These are phyloP conservation scores for Psittacula derbiana DNA, from an alignment of 2,797 vertebrate genomes.

Conservation along the genomic window DNA sequence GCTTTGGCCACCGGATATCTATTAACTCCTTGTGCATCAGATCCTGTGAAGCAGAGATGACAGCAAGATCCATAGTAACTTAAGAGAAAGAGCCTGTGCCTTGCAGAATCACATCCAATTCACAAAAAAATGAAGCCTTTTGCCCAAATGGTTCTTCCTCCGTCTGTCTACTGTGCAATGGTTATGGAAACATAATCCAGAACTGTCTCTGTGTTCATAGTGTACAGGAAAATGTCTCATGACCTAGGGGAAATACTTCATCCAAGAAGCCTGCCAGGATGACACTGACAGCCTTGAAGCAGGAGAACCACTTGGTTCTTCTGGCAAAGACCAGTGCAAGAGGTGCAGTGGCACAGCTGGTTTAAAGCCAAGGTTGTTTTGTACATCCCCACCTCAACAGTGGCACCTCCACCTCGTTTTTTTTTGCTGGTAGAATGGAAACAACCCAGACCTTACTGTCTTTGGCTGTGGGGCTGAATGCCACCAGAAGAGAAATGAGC, in stretches of 20 bases:
- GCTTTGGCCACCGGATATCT: conserved; percentile 1
- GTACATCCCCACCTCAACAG: not conserved
- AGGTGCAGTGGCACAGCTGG: not conserved
- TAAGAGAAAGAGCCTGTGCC: not conserved
- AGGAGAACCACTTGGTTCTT: not conserved
- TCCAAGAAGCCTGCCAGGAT: not conserved
- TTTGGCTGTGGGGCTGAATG: not conserved
- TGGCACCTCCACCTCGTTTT: not conserved
- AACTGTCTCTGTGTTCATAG: not conserved
- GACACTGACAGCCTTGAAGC: not conserved
- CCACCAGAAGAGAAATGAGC: not conserved
- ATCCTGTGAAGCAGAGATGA: not conserved
- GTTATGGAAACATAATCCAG: not conserved
- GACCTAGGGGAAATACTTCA: not conserved
- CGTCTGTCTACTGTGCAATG: not conserved
- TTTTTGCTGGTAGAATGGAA: not conserved
- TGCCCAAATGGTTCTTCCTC: not conserved
- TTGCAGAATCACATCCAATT: not conserved
- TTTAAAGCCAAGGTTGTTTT: not conserved
- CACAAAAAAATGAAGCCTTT: not conserved
- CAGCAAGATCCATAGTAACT: not conserved
- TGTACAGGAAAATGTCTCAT: not conserved
- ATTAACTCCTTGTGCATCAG: conserved; percentile 6
- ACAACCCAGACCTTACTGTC: not conserved
- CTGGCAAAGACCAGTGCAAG: not conserved